A percentile compares a stretch with the other conserved stretches of the same genome.
Evolutionary conservation across 2,888 invertebrate genomes (phyloP).

Genomic region (Conomelus anceps): DNA sequence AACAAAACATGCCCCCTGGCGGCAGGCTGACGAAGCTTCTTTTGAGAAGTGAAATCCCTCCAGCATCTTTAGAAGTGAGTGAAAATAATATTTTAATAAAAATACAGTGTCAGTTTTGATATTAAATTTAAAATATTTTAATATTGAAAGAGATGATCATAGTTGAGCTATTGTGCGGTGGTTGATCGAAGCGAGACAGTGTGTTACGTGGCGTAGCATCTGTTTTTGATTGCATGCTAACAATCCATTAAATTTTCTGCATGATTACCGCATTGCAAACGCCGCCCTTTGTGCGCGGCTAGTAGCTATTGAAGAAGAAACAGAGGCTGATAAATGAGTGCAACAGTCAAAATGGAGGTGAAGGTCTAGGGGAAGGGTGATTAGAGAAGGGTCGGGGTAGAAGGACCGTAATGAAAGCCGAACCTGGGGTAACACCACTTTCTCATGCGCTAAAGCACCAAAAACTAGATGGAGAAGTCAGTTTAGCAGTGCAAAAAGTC

Average conservation of each 20-base stretch:
- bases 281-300: background rate
- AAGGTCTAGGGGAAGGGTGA: background rate
- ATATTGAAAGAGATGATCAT: background rate
- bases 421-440: background rate
- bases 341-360: background rate
- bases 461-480: background rate
- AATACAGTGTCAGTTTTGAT: background rate
- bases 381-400: too few relatives aligned
- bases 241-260: background rate
- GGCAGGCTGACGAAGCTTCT: too few relatives aligned
- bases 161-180: background rate
- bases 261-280: background rate
- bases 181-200: too few relatives aligned
- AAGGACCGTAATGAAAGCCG: background rate
- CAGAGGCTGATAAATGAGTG: background rate
- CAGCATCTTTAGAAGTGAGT: too few relatives aligned
- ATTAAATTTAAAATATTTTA: too few relatives aligned
- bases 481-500: background rate
- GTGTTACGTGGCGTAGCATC: background rate
- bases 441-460: background rate
- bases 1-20: too few relatives aligned
- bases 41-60: too few relatives aligned
- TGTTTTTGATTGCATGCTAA: background rate
- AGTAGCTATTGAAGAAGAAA: background rate
- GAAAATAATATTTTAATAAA: background rate